Evolutionary conservation across 2,797 vertebrate species (phyloP).

Genomic region (Poeciliopsis infans): DNA sequence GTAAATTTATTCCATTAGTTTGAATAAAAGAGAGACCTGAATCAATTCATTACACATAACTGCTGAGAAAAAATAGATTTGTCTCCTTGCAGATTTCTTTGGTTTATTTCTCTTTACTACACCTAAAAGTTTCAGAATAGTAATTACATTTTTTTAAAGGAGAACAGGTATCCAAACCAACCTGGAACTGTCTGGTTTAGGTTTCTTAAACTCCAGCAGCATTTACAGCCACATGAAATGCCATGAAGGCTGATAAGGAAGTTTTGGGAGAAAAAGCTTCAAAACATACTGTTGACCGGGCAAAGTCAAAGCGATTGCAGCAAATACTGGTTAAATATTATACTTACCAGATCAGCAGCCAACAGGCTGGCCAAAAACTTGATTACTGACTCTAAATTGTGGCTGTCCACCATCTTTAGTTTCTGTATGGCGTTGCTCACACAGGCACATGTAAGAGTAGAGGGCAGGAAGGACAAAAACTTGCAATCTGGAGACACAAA

Average conservation of each 20-base stretch:
- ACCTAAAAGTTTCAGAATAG: neutral
- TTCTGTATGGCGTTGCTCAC: constrained; percentile 51
- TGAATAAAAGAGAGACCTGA: neutral
- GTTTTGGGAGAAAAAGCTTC: neutral
- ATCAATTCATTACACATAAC: neutral
- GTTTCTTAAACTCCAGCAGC: neutral
- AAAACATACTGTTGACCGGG: constrained; percentile 27
- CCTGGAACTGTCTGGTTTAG: neutral
- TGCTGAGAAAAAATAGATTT: neutral
- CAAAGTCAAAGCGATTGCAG: constrained; percentile 53
- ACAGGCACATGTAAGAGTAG: constrained; percentile 65
- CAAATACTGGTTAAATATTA: constrained; percentile 59
- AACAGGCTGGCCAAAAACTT: constrained; percentile 55
- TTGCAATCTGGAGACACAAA: constrained; percentile 54
- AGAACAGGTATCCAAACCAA: neutral
- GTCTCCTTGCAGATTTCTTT: neutral
- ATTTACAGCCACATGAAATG: neutral
- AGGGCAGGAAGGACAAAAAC: constrained; percentile 65
- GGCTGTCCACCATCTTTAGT: constrained; percentile 42
- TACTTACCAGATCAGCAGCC: constrained; percentile 63
- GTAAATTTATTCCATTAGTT: neutral
- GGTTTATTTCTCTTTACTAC: neutral
- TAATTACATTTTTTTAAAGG: neutral
- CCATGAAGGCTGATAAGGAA: neutral
- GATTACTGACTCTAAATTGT: constrained; percentile 28